Evolutionary conservation across 30 jellyfish, hydroid and myxozoan genomes (phyloP), one percentile per base, ranked within the genome.

Genomic region (Mastigias papua): DNA sequence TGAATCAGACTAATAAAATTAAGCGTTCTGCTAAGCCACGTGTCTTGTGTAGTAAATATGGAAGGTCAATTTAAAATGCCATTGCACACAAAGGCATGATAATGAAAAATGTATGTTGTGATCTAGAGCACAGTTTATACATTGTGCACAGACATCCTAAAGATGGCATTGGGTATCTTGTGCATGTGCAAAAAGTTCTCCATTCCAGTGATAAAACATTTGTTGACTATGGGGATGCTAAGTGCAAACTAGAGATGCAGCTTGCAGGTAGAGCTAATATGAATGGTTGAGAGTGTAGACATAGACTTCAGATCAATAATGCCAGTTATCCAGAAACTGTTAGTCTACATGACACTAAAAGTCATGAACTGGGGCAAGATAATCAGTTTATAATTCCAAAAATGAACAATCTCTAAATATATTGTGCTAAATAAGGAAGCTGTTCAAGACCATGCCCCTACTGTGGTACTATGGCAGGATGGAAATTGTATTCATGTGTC

Each of bases 261-360:
- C 27, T 83, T 17, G 91, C 91, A 7, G 83, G 23, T 1, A 34
- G 84, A 28, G 46, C 91, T 3, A 68, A 68, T 1, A 81, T 81
- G 91, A 69, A 15, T 17, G 91, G 91, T 8, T 2, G 84, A 5
- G 91, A 81, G 48, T 81, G 91, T 51, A 9, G 8, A 23, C 91
- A 81, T 81, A 37, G 64, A 34, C 46, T 65, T 27, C 60, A 30
- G 75, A 84, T 81, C 4, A 62, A 80, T 51, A 34, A 81, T 25
- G 91, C 91, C 32, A 28, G 22, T 16, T 81, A 2, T 9, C 91
- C 91, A 0, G 48, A 67, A 30, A n/a, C 25, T 4, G 82, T 64
- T 1, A 22, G 19, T 19, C 58, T 81, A 23, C 61, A 23, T 0
- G 91, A 35, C 13, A 48, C 13, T 19, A 7, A 26, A 26, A 28